These are phyloP conservation scores for Melanotaenia boesemani DNA, from an alignment of 2,797 vertebrate species.

Conservation along the genomic window DNA sequence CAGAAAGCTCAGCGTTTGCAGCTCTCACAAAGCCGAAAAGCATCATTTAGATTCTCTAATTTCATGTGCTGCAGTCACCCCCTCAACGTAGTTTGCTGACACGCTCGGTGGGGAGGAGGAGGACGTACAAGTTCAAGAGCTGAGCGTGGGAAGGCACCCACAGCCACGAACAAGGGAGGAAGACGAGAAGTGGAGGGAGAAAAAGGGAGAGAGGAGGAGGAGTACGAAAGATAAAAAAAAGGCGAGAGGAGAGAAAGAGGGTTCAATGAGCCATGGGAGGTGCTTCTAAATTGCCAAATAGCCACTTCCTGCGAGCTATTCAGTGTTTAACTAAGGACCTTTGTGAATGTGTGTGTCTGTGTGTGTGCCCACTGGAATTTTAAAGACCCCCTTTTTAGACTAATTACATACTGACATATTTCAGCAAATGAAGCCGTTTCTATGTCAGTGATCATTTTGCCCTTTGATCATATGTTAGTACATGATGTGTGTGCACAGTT, in stretches of 20 bases:
- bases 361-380: constrained; percentile 77
- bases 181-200: constrained; percentile 56
- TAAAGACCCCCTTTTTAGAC: constrained; percentile 72
- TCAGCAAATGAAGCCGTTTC: constrained; percentile 58
- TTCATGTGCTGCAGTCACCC: constrained; percentile 45
- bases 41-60: constrained; percentile 34
- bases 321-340: constrained; percentile 72
- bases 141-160: constrained; percentile 76
- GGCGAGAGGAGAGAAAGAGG: constrained; percentile 55
- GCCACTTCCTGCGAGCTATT: constrained; percentile 79
- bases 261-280: constrained; percentile 73
- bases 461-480: constrained; percentile 22
- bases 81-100: constrained; percentile 53
- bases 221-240: constrained; percentile 61
- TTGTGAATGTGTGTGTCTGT: constrained; percentile 70
- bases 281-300: constrained; percentile 74
- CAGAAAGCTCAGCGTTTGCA: constrained; percentile 17
- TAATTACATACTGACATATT: constrained; percentile 76
- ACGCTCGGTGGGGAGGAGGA: constrained; percentile 29
- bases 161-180: constrained; percentile 47
- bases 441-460: constrained; percentile 58
- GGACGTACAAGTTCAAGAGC: constrained; percentile 67
- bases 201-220: constrained; percentile 35
- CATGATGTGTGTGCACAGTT: neutral
- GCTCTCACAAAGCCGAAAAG: constrained; percentile 21